These are phyloP conservation scores for Tinamus major DNA, from an alignment of 2,797 vertebrate genomes.

Conservation along the genomic window DNA sequence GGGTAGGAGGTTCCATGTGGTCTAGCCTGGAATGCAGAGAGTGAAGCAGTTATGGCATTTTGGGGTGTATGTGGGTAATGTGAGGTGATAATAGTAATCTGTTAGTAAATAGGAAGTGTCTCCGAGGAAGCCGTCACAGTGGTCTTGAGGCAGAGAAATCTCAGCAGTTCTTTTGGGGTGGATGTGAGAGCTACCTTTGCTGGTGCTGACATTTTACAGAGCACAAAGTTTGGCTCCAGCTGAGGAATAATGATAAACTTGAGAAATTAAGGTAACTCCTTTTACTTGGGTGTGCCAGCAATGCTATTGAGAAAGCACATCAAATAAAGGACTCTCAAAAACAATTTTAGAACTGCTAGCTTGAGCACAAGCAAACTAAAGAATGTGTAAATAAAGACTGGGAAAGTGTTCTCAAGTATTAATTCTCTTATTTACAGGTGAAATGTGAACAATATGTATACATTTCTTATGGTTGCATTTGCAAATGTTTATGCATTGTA, in stretches of 20 bases:
- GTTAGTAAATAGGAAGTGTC: background rate
- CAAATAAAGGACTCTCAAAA: constrained; percentile 26
- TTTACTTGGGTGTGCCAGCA: background rate
- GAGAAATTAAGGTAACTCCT: background rate
- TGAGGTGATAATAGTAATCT: background rate
- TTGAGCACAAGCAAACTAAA: constrained; percentile 21
- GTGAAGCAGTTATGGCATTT: background rate
- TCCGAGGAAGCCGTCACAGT: background rate
- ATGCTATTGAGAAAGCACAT: background rate
- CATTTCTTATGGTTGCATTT: background rate
- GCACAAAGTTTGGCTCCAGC: background rate
- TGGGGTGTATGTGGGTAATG: background rate
- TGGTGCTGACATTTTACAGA: background rate
- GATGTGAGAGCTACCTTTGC: background rate
- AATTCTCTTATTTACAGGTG: background rate
- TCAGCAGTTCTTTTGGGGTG: background rate
- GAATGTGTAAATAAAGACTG: constrained; percentile 19
- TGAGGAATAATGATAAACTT: background rate
- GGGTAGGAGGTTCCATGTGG: background rate
- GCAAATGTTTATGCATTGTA: background rate
- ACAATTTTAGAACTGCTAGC: constrained; percentile 13
- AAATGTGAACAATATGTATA: background rate
- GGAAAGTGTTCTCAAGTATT: background rate
- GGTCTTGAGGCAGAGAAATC: background rate
- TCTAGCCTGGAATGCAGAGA: background rate